Percentiles rank a stretch among this genome's conserved stretches.
These are phyloP conservation scores for Phataginus tetradactyla DNA, from an alignment of 2,797 vertebrate genomes.

Conservation along the genomic window DNA sequence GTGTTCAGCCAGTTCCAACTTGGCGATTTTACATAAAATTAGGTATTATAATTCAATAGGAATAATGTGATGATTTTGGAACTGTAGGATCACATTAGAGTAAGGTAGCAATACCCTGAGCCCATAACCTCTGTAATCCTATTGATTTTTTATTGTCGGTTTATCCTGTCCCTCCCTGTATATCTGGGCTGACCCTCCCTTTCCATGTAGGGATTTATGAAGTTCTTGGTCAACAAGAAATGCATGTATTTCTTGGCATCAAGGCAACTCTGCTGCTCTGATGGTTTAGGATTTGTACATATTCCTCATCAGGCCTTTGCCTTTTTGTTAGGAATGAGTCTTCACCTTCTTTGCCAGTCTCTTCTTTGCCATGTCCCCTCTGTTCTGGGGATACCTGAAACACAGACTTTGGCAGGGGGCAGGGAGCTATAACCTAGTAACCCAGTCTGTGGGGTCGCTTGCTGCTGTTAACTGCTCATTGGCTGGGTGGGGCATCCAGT, in stretches of 20 bases:
- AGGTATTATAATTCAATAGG: background rate
- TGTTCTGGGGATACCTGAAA: background rate
- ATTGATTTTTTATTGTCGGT: background rate
- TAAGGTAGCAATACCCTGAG: background rate
- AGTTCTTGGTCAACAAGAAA: background rate
- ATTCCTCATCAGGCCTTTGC: background rate
- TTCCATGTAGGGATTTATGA: background rate
- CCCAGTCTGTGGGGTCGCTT: background rate
- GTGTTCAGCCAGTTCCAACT: background rate
- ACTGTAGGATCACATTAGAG: too few relatives aligned
- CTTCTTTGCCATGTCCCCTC: background rate
- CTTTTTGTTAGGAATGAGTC: background rate
- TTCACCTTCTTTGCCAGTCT: background rate
- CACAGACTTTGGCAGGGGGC: background rate
- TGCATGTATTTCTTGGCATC: background rate
- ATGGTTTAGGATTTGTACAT: background rate
- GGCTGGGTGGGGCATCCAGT: background rate
- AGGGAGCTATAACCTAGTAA: too few relatives aligned
- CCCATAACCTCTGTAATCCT: background rate
- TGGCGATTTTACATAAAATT: background rate
- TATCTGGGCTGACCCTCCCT: background rate
- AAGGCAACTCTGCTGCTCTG: background rate
- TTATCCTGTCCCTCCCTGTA: too few relatives aligned
- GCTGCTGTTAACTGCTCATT: too few relatives aligned
- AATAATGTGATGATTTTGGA: background rate